Conservation (phyloP, 2,113 vertebrate genomes). For the Tragulus kanchil region DNA sequence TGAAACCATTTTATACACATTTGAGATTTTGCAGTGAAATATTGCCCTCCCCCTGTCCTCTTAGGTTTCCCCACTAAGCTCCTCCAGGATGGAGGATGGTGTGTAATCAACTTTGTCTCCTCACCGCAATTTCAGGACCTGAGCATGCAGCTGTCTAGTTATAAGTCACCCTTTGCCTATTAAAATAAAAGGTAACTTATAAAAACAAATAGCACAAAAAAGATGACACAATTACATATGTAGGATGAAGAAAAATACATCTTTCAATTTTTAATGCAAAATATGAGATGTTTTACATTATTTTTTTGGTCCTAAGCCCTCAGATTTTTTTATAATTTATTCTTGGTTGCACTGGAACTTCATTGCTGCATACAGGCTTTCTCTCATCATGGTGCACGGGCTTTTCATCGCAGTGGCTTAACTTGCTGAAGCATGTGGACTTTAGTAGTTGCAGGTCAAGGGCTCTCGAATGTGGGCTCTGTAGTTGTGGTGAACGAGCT, state of each 20-base stretch:
- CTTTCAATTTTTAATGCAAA: neutral
- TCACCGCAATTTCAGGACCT: neutral
- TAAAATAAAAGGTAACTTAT: slow-evolving; percentile 9
- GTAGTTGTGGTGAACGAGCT: neutral
- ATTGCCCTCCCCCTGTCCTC: neutral
- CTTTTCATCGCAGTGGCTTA: neutral
- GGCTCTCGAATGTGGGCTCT: neutral
- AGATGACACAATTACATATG: neutral
- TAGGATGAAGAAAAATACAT: neutral
- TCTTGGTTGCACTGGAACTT: neutral
- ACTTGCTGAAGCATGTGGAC: neutral
- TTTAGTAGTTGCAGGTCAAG: neutral
- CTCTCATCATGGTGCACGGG: neutral
- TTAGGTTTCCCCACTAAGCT: neutral
- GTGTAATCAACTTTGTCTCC: neutral
- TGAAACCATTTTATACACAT: neutral
- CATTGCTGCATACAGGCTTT: neutral
- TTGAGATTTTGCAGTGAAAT: neutral
- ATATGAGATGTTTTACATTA: neutral
- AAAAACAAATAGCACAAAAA: slow-evolving; percentile 48
- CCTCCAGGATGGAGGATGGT: neutral
- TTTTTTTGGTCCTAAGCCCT: neutral
- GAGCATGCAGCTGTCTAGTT: neutral
- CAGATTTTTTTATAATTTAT: neutral
- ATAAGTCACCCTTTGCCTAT: neutral